These are phyloP conservation scores for Xiphorhynchus elegans DNA, from an alignment of 2,113 vertebrate genomes.

Conservation along the genomic window DNA sequence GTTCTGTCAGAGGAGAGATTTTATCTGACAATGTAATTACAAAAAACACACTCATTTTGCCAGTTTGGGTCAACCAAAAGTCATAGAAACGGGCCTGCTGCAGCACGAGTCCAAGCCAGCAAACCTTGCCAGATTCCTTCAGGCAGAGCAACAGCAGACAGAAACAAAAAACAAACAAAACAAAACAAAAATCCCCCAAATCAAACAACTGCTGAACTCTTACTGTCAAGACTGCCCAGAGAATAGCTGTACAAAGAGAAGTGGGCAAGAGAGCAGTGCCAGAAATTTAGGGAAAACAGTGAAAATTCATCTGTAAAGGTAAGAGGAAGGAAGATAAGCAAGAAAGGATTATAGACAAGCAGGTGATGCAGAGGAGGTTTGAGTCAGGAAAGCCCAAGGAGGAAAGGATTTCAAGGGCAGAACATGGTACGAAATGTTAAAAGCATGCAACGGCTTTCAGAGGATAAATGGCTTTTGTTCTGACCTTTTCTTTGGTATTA, in stretches of 20 bases:
- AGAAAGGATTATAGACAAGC: neutral
- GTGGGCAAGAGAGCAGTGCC: fast-evolving
- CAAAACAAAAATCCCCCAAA: neutral
- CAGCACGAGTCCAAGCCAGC: neutral
- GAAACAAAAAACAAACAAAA: neutral
- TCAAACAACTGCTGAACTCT: neutral
- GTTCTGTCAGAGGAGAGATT: neutral
- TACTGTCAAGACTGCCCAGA: neutral
- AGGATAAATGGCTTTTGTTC: constrained; percentile 4
- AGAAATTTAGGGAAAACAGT: neutral
- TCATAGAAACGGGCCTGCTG: neutral
- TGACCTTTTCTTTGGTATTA: constrained; percentile 33
- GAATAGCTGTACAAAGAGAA: neutral
- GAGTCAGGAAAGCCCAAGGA: neutral
- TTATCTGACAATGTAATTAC: neutral
- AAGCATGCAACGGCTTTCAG: neutral
- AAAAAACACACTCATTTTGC: neutral
- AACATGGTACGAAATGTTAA: neutral
- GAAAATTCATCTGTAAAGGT: neutral
- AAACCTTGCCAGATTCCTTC: neutral
- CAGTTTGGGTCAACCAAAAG: neutral
- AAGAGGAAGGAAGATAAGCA: neutral
- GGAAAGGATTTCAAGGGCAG: neutral
- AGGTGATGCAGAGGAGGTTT: neutral
- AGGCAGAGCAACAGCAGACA: neutral